Base-by-base conservation (phyloP, 2,797 vertebrate species). In the Phataginus tetradactyla region DNA sequence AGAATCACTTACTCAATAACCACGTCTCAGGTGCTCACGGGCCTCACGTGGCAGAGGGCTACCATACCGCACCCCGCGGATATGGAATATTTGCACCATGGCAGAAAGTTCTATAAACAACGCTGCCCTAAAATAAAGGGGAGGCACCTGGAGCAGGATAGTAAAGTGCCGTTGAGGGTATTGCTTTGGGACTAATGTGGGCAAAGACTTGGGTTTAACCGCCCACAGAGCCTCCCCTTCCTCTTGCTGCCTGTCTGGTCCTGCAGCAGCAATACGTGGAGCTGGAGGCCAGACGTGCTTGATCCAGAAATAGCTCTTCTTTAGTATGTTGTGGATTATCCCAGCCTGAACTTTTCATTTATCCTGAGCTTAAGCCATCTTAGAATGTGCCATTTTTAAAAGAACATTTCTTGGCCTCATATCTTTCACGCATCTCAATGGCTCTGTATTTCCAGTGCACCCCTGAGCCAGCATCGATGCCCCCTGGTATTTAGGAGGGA, bases 271-370 rank as follows among this genome's bases (percentile, higher is more conserved):
- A n/a, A 51, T 51, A 66, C 32, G 5, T 11, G 1, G 66, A 61
- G 49, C 55, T 42, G 55, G 69, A 27, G 0, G 29, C 49, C 74
- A 89, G 59, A 29, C n/a, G 57, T 32, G 18, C 14, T n/a, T 1
- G 3, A 20, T 49, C 68, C 2, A 1, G 51, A 69, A 85, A 49
- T 5, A 32, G 18, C 72, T 72, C 27, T 61, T 66, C 75, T 61
- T 12, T 20, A 79, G 79, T 13, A 51, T 9, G 18, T 32, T 64
- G 45, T 25, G 42, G 53, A 80, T 93, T 80, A 93, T 23, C 25
- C 42, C n/a, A 53, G 39, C 45, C 72, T 71, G 53, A 88, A 85
- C 72, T 53, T 74, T 64, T 74, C 59, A 32, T 83, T 72, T 88
- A n/a, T 78, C 68, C 81, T 87, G 80, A 96, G 25, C 17, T 55